These are phyloP conservation scores for Porites divaricata DNA, from an alignment of 92 coral and sea anemone species.

Conservation along the genomic window DNA sequence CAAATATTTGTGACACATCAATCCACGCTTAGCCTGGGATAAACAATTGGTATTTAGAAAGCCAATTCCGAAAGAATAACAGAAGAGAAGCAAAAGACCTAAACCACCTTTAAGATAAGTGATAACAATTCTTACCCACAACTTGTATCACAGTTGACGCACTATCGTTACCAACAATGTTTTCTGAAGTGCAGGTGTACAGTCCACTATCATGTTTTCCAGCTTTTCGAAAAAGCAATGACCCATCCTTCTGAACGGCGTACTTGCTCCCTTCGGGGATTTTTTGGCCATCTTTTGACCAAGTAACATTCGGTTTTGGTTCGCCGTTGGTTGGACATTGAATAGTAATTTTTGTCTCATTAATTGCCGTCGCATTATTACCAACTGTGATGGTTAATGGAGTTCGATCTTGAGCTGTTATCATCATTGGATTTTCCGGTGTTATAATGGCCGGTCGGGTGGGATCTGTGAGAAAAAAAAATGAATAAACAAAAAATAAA, in stretches of 20 bases:
- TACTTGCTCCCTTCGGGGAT: slow-evolving; percentile 21
- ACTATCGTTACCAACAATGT: slow-evolving; percentile 62
- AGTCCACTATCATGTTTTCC: slow-evolving; percentile 21
- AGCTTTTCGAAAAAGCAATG: slow-evolving; percentile 41
- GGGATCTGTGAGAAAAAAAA: slow-evolving; percentile 35
- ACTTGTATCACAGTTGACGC: slow-evolving; percentile 57
- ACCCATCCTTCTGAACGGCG: slow-evolving; percentile 46
- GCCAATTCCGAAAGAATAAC: no score
- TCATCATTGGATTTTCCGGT: slow-evolving; percentile 28
- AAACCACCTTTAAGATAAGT: neutral
- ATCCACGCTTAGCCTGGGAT: no score
- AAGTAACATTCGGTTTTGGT: slow-evolving; percentile 58
- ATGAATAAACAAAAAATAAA: neutral
- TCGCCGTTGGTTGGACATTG: slow-evolving; percentile 65
- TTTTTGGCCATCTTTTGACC: slow-evolving; percentile 61
- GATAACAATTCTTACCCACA: slow-evolving; percentile 59
- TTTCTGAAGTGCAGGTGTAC: slow-evolving; percentile 66
- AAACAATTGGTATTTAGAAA: no score
- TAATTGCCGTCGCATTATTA: slow-evolving; percentile 64
- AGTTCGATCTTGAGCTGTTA: slow-evolving; percentile 38
- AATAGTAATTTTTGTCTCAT: slow-evolving; percentile 45
- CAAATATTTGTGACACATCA: no score
- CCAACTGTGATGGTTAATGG: slow-evolving; percentile 54
- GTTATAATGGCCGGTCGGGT: slow-evolving; percentile 35
- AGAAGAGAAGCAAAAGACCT: no score